These are phyloP conservation scores for Dasysyrphus tricinctus DNA, from an alignment of 2,888 invertebrate species.

Conservation along the genomic window DNA sequence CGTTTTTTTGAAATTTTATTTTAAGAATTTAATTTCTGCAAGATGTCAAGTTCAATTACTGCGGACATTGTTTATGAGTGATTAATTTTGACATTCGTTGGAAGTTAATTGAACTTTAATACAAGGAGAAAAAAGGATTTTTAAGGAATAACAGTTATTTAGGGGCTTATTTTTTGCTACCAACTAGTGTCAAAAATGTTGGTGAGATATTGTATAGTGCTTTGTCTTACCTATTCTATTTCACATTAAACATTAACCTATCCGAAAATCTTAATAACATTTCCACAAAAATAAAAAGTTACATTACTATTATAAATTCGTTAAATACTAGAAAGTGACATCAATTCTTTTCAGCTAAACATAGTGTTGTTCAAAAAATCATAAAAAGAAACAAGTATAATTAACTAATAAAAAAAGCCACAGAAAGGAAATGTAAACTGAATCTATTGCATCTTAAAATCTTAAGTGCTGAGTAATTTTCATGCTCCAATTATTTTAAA, in stretches of 20 bases:
- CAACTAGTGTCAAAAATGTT: no score
- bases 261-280: no score
- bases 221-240: no score
- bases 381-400: slow-evolving; percentile 24
- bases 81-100: not conserved
- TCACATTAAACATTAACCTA: no score
- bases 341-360: not conserved
- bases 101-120: not conserved
- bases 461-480: slow-evolving; percentile 60
- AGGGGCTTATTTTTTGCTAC: no score
- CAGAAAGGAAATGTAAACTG: slow-evolving; percentile 38
- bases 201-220: no score
- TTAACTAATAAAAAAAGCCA: slow-evolving; percentile 14
- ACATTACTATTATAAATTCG: not conserved
- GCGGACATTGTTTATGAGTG: not conserved
- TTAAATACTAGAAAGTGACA: not conserved
- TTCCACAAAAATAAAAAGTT: no score
- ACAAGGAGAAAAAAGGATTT: not conserved
- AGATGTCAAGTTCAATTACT: not conserved
- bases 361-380: not conserved
- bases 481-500: slow-evolving; percentile 27
- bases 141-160: no score
- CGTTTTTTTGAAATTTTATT: slow-evolving; percentile 1
- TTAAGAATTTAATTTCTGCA: not conserved
- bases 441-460: slow-evolving; percentile 53